Evolutionary conservation across 2,888 invertebrate species (phyloP).

Genomic region (Thera obeliscata): DNA sequence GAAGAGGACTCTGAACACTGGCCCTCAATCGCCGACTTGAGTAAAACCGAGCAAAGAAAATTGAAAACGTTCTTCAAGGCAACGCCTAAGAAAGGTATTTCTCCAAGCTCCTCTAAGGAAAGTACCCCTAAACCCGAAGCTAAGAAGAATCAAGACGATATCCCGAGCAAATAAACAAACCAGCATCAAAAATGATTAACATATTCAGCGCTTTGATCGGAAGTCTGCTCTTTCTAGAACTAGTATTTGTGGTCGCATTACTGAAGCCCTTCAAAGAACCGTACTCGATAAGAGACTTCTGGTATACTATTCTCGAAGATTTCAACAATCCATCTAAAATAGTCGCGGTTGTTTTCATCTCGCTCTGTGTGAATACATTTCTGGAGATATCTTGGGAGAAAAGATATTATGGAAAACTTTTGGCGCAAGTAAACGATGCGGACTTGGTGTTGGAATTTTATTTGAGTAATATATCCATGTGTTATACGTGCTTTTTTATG

Average conservation of each 20-base stretch:
- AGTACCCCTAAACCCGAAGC: conserved; percentile 14
- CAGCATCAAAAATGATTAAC: conserved; percentile 56
- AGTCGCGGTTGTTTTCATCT: conserved; percentile 39
- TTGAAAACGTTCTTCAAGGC: conserved; percentile 53
- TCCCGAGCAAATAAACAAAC: conserved; percentile 4
- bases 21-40: conserved; percentile 57
- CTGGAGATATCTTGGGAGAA: conserved; percentile 59
- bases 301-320: conserved; percentile 50
- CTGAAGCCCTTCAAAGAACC: conserved; percentile 66
- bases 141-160: conserved; percentile 2
- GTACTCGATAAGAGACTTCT: conserved; percentile 56
- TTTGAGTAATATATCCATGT: conserved; percentile 52
- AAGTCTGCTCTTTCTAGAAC: conserved; percentile 53
- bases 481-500: conserved; percentile 54
- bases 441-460: conserved; percentile 55
- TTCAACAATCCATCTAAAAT: conserved; percentile 44
- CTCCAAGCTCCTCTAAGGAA: conserved; percentile 15
- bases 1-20: conserved; percentile 48
- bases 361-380: conserved; percentile 51
- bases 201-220: conserved; percentile 54
- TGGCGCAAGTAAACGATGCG: conserved; percentile 46
- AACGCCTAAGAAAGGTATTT: conserved; percentile 37
- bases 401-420: conserved; percentile 42
- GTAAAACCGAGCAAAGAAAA: conserved; percentile 48
- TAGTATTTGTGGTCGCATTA: conserved; percentile 55